Conservation (phyloP, 2,888 invertebrate genomes). For the Orthonevra nobilis region DNA sequence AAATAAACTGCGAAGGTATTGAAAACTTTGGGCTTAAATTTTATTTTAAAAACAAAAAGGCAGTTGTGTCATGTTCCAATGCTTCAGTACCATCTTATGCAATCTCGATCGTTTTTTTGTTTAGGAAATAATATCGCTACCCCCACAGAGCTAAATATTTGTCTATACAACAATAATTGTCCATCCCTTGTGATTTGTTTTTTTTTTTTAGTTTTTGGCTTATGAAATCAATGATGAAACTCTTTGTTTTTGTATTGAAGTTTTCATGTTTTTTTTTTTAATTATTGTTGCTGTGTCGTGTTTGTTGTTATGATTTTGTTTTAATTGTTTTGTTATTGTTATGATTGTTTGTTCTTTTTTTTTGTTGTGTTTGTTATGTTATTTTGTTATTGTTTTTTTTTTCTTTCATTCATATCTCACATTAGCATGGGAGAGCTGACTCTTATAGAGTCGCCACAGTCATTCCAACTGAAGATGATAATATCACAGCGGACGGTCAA, state of each 20-base stretch:
- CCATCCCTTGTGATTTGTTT: neutral
- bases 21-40: too few species aligned
- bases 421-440: conserved; percentile 95
- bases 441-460: conserved; percentile 98
- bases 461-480: conserved; percentile 94
- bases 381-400: conserved; percentile 70
- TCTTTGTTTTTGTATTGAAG: conserved; percentile 28
- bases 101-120: too few species aligned
- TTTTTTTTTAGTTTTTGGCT: conserved; percentile 16
- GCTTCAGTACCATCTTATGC: too few species aligned
- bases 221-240: conserved; percentile 8
- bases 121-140: too few species aligned
- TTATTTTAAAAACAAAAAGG: too few species aligned
- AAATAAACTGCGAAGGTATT: too few species aligned
- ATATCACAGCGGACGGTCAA: conserved; percentile 96
- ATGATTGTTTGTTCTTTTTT: conserved; percentile 34
- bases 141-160: too few species aligned
- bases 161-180: neutral
- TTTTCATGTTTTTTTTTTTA: conserved; percentile 50
- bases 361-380: conserved; percentile 52
- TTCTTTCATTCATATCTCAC: conserved; percentile 78
- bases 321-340: conserved; percentile 29
- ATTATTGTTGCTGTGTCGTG: conserved; percentile 46
- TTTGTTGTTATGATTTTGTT: conserved; percentile 48
- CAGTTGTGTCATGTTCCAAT: too few species aligned